A percentile compares a stretch with the other conserved stretches of the same genome.
Conservation (phyloP, 2,888 invertebrate species). For the Sarcophaga variegata region DNA sequence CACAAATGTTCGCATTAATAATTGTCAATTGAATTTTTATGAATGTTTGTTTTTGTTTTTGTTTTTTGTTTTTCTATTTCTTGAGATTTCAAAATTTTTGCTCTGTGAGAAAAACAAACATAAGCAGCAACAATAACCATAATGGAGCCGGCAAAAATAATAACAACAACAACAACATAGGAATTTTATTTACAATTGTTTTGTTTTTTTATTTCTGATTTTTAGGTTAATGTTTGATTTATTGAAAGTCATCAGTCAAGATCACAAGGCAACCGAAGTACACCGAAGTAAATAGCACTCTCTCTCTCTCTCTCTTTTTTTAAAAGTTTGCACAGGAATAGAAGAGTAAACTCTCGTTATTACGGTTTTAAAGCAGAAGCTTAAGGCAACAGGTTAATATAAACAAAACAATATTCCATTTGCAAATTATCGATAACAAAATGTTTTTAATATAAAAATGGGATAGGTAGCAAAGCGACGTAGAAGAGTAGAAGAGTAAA, state of each 20-base stretch:
- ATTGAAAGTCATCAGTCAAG: neutral
- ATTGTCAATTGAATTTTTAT: constrained; percentile 62
- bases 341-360: no score
- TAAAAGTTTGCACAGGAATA: neutral
- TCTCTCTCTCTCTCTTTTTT: neutral
- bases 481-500: no score
- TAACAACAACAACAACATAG: neutral
- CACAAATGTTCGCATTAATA: constrained; percentile 64
- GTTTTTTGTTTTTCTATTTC: neutral
- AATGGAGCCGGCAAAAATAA: neutral
- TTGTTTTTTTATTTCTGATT: neutral
- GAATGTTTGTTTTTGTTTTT: constrained; percentile 16
- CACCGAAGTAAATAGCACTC: neutral
- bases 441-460: neutral
- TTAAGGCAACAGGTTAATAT: neutral
- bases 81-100: neutral
- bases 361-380: no score
- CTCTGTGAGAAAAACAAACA: neutral
- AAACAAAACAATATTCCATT: neutral
- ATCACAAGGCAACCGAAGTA: neutral
- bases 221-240: neutral
- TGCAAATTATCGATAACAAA: neutral
- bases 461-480: neutral
- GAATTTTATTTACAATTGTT: neutral
- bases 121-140: neutral